These are phyloP conservation scores for Gnatocerus cornutus DNA, from an alignment of 2,888 invertebrate species.

Conservation along the genomic window DNA sequence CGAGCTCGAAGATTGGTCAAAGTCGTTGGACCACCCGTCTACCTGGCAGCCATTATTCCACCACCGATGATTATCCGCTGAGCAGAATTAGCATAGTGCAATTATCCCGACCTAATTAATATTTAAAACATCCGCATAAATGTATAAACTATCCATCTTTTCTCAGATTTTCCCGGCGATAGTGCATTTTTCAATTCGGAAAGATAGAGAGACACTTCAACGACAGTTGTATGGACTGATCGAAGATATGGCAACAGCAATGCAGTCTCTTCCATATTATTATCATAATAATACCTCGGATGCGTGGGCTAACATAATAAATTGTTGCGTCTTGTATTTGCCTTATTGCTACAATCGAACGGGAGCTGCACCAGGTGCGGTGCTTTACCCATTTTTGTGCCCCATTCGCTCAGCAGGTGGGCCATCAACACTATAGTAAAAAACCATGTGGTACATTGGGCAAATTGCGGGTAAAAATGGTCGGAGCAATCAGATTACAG, in stretches of 20 bases:
- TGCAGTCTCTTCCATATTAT: slow-evolving; percentile 56
- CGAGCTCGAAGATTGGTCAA: slow-evolving; percentile 5
- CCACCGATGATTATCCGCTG: slow-evolving; percentile 40
- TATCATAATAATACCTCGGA: slow-evolving; percentile 64
- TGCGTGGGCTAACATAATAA: slow-evolving; percentile 62
- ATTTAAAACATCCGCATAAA: slow-evolving; percentile 16
- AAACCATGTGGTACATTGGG: slow-evolving; percentile 18
- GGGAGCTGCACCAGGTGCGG: slow-evolving; percentile 20
- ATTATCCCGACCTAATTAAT: slow-evolving; percentile 43
- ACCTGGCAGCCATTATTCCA: slow-evolving; percentile 28
- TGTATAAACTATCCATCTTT: slow-evolving; percentile 22
- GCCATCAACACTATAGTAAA: slow-evolving; percentile 2
- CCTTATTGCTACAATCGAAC: slow-evolving; percentile 39
- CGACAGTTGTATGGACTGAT: slow-evolving; percentile 63
- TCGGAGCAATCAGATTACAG: slow-evolving; percentile 68
- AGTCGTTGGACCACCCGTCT: slow-evolving; percentile 37
- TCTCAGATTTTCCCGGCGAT: neutral
- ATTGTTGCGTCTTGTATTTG: slow-evolving; percentile 52
- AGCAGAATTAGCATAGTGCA: slow-evolving; percentile 40
- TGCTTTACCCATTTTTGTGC: slow-evolving; percentile 4
- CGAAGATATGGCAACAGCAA: slow-evolving; percentile 53
- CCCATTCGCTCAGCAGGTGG: slow-evolving; percentile 8
- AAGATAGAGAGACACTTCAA: slow-evolving; percentile 14
- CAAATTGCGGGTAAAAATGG: slow-evolving; percentile 63
- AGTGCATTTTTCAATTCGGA: neutral